A percentile compares a stretch with the other conserved stretches of the same genome.
These are phyloP conservation scores for Onchidella celtica DNA, from an alignment of 2,888 invertebrate genomes.

Conservation along the genomic window DNA sequence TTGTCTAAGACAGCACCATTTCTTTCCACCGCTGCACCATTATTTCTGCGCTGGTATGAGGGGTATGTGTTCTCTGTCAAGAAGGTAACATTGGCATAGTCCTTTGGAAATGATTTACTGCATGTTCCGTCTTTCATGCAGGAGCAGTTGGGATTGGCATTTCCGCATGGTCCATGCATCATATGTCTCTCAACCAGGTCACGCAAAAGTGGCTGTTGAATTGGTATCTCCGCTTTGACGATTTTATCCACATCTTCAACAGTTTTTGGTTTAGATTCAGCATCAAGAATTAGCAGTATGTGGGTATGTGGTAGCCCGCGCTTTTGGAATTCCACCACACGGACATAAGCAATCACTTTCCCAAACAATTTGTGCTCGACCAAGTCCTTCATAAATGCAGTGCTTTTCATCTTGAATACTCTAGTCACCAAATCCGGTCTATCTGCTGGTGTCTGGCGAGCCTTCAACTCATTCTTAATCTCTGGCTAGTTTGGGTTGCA, in stretches of 20 bases:
- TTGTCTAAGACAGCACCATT: conserved; percentile 43
- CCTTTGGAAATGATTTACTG: conserved; percentile 33
- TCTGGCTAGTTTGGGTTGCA: conserved; percentile 22
- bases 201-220: background rate
- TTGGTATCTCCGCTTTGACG: conserved; percentile 35
- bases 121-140: conserved; percentile 43
- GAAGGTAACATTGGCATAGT: background rate
- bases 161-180: conserved; percentile 39
- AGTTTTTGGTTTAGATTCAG: conserved; percentile 2
- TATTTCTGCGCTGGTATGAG: conserved; percentile 34
- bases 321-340: conserved; percentile 31
- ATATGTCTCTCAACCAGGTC: conserved; percentile 36
- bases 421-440: conserved; percentile 3
- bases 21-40: conserved; percentile 15
- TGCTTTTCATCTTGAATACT: conserved; percentile 20
- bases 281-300: conserved; percentile 28
- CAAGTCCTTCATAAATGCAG: background rate
- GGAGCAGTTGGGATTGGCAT: conserved; percentile 18
- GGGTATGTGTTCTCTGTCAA: conserved; percentile 31
- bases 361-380: conserved; percentile 35
- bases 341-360: conserved; percentile 34
- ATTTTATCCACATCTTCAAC: background rate
- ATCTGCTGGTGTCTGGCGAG: background rate
- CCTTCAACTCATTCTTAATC: background rate
- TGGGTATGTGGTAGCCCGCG: background rate